These are phyloP conservation scores for Nymphalis io DNA, from an alignment of 1,140 invertebrate genomes.

Conservation along the genomic window DNA sequence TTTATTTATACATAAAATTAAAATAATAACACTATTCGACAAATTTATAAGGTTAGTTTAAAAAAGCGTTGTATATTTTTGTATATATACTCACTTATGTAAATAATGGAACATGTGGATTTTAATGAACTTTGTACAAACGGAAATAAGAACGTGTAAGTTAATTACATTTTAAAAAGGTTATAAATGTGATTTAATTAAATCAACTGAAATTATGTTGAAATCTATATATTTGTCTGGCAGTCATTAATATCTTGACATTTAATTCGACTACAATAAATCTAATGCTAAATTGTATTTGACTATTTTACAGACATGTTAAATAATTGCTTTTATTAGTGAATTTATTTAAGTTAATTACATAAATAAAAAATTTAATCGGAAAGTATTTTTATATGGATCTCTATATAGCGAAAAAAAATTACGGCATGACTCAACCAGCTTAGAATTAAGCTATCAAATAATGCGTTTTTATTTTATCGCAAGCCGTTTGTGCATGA, in stretches of 20 bases:
- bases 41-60: conserved; percentile 14
- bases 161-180: neutral
- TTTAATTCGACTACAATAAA: neutral
- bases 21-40: conserved; percentile 9
- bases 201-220: conserved; percentile 8
- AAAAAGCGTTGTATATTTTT: neutral
- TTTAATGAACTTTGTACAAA: conserved; percentile 6
- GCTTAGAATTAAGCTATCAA: neutral
- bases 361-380: neutral
- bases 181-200: conserved; percentile 8
- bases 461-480: neutral
- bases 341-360: neutral
- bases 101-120: conserved; percentile 7
- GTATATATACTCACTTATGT: conserved; percentile 3
- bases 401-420: neutral
- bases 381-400: neutral
- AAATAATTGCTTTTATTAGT: neutral
- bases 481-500: no score
- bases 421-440: neutral
- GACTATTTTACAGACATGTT: neutral
- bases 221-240: neutral
- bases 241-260: conserved; percentile 3
- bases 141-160: conserved; percentile 6
- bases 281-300: neutral
- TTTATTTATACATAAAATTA: conserved; percentile 22